These are phyloP conservation scores for Paramormyrops kingsleyae DNA, from an alignment of 2,113 vertebrate genomes.

Conservation along the genomic window DNA sequence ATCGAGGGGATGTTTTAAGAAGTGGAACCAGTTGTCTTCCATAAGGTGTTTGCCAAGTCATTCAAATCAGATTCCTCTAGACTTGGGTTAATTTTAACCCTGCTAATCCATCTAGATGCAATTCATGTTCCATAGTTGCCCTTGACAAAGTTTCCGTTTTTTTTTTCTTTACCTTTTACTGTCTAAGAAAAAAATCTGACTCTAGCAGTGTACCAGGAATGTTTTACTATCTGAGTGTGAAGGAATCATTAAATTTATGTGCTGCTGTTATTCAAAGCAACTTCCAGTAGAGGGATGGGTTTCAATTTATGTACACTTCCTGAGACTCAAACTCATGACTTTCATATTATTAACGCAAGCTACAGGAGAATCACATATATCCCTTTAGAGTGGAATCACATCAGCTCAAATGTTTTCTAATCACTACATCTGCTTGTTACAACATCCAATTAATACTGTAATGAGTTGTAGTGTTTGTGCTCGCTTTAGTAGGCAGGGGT, in stretches of 20 bases:
- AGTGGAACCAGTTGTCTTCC: conserved; percentile 63
- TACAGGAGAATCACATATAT: neutral
- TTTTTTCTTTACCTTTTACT: neutral
- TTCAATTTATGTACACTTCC: neutral
- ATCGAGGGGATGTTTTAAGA: neutral
- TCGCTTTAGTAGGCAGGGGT: neutral
- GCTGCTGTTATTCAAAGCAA: neutral
- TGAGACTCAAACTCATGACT: neutral
- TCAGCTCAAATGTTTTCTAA: neutral
- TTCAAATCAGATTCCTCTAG: neutral
- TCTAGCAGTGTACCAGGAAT: neutral
- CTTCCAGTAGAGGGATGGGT: neutral
- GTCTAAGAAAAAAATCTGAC: neutral
- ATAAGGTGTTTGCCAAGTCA: neutral
- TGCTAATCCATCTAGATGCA: neutral
- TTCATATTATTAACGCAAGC: neutral
- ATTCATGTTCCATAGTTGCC: neutral
- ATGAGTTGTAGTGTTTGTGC: neutral
- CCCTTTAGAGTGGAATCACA: neutral
- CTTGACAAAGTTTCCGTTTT: neutral
- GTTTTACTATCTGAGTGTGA: neutral
- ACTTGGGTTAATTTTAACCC: neutral
- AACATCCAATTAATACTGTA: neutral
- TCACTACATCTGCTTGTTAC: neutral
- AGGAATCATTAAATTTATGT: neutral